Conservation (phyloP, 2,888 invertebrate species). For the Phrixothrix hirtus region DNA sequence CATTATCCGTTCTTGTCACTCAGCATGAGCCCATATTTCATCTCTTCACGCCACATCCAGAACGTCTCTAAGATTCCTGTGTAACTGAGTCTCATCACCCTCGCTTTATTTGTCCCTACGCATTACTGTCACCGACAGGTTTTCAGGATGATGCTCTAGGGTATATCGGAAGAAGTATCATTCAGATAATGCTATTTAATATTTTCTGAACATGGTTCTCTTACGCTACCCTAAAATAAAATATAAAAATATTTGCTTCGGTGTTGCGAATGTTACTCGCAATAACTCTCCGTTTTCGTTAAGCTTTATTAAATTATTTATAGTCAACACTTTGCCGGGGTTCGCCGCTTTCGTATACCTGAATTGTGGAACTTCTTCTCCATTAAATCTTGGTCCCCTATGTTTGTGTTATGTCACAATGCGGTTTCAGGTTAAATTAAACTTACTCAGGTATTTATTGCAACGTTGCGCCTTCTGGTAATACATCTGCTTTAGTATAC, state of each 20-base stretch:
- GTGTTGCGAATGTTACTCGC: neutral
- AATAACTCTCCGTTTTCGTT: constrained; percentile 16
- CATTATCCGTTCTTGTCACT: constrained; percentile 44
- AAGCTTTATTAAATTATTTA: constrained; percentile 25
- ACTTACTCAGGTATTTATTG: constrained; percentile 41
- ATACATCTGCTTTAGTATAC: too few species aligned
- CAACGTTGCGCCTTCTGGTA: constrained; percentile 32
- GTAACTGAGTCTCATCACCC: constrained; percentile 31
- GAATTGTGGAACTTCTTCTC: constrained; percentile 17
- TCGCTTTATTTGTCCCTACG: constrained; percentile 30
- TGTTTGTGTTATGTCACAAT: constrained; percentile 23
- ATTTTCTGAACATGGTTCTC: constrained; percentile 4
- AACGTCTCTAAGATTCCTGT: constrained; percentile 29
- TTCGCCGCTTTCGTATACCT: constrained; percentile 14
- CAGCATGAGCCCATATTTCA: constrained; percentile 44
- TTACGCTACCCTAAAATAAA: constrained; percentile 8
- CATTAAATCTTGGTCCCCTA: constrained; percentile 27
- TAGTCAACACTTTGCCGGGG: constrained; percentile 10
- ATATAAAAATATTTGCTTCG: neutral
- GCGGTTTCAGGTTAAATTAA: constrained; percentile 32
- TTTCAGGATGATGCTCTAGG: constrained; percentile 19
- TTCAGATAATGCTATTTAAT: constrained; percentile 21
- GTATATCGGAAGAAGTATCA: constrained; percentile 21
- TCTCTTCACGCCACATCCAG: constrained; percentile 40
- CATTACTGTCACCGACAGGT: constrained; percentile 29